Conservation (phyloP, 2,797 vertebrate genomes). For the Sebastes wilsoni region DNA sequence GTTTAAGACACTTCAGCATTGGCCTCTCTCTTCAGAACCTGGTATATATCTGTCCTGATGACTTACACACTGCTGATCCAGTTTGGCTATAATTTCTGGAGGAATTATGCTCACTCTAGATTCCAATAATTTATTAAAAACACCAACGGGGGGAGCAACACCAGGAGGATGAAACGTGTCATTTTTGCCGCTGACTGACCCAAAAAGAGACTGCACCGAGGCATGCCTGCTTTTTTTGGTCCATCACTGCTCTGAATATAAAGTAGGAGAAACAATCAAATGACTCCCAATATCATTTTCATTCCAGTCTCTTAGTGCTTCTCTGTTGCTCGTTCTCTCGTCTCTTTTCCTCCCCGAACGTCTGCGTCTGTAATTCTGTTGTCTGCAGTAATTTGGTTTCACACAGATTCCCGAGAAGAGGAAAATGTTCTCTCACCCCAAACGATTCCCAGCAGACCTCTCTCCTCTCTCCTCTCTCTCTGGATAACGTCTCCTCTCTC, state of each 20-base stretch:
- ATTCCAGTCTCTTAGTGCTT: constrained; percentile 14
- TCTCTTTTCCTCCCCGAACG: constrained; percentile 3
- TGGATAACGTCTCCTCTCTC: not conserved
- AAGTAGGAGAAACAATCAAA: constrained; percentile 44
- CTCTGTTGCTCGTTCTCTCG: not conserved
- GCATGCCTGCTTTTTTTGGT: not conserved
- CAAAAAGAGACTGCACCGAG: not conserved
- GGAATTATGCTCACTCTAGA: not conserved
- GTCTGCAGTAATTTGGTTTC: constrained; percentile 67
- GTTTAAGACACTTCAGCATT: too few relatives aligned
- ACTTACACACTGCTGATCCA: not conserved
- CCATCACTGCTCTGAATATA: constrained; percentile 6
- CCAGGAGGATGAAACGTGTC: not conserved
- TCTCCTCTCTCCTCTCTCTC: constrained; percentile 23
- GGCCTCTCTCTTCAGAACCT: too few relatives aligned
- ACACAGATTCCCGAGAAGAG: constrained; percentile 49
- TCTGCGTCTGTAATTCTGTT: constrained; percentile 50
- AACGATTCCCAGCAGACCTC: constrained; percentile 59
- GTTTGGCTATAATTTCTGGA: not conserved
- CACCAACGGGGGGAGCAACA: not conserved
- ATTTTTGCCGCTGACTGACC: not conserved
- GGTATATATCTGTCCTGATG: not conserved
- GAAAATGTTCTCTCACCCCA: constrained; percentile 59
- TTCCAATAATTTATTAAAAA: not conserved
- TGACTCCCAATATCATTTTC: constrained; percentile 47